A percentile compares a stretch with the other conserved stretches of the same genome.
phyloP scores from a whole-genome alignment of 1,140 invertebrate genomes.

The Scaptomyza graminum region DNA sequence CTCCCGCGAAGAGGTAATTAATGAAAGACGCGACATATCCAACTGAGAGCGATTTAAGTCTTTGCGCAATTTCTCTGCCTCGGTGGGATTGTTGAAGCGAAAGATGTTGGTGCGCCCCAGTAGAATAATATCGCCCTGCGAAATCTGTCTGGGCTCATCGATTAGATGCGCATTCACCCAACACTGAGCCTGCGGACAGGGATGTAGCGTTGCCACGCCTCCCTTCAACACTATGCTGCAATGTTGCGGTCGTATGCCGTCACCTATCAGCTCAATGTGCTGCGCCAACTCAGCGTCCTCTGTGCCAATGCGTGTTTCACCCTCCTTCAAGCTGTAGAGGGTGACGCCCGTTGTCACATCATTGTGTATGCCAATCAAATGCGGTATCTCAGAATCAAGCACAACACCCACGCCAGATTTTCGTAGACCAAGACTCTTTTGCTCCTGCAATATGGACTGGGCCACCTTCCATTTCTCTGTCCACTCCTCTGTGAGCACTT shows the following conservation, averaged over 20 bases:
- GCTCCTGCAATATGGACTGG: slow-evolving; percentile 94
- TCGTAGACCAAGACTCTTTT: slow-evolving; percentile 92
- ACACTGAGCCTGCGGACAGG: slow-evolving; percentile 89
- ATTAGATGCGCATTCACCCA: slow-evolving; percentile 93
- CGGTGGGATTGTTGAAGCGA: slow-evolving; percentile 95
- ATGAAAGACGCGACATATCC: slow-evolving; percentile 92
- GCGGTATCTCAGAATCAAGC: slow-evolving; percentile 95
- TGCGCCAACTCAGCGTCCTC: slow-evolving; percentile 88
- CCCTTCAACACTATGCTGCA: slow-evolving; percentile 90
- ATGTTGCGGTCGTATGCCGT: slow-evolving; percentile 92
- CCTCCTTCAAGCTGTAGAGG: slow-evolving; percentile 94
- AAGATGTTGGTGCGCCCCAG: slow-evolving; percentile 96
- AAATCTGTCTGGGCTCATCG: slow-evolving; percentile 89
- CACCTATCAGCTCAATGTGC: slow-evolving; percentile 91
- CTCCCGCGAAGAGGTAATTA: slow-evolving; percentile 91
- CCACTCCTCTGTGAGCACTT: slow-evolving; percentile 97
- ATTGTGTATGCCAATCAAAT: slow-evolving; percentile 96
- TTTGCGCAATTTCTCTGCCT: slow-evolving; percentile 92
- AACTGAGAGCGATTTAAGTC: slow-evolving; percentile 88
- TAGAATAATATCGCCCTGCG: slow-evolving; percentile 92
- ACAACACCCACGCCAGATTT: slow-evolving; percentile 94
- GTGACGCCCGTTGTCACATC: slow-evolving; percentile 96
- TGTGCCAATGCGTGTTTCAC: slow-evolving; percentile 90
- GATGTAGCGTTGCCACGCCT: slow-evolving; percentile 91
- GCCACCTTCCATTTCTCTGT: slow-evolving; percentile 96